Evolutionary conservation across 2,888 invertebrate genomes (phyloP), one percentile per base, ranked within the genome.

Genomic region (Sclerodermus sp.): DNA sequence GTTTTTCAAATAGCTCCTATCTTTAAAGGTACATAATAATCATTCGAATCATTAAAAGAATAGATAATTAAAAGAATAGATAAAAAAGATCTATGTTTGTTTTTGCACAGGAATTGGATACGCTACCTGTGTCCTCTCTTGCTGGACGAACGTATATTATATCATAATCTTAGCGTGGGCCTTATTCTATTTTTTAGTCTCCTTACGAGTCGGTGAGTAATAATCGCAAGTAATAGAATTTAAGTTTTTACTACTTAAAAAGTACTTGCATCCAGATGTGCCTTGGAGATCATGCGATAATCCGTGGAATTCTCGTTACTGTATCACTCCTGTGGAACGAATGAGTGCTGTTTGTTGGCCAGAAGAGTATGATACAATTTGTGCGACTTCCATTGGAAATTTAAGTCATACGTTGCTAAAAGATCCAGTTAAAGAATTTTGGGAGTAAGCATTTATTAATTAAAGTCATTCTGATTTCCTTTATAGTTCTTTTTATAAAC

Each of bases 101-200:
- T 48, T 50, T 36, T 45, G 51, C 64, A 5, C 68, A 84, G 84
- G 98, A 64, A 96, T 98, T 70, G 98, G 98, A 10, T 98, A 97
- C 74, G 97, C 96, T 6, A 95, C 97, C 2, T 96, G 96, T 1
- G 94, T 99, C 10, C 94, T 96, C 90, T 96, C 97, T 0, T 96
- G 95, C 75, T 98, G 98, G 98, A 91, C 98, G 85, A 98, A 98
- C 78, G 89, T 96, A 45, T 98, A 96, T 82, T 98, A 99, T 82
- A 98, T 99, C 67, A 96, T 99, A 14, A 95, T 99, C 63, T 83
- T 98, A 61, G 93, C 96, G 1, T 98, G 98, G 97, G 96, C 96
- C 1, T 88, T 97, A 63, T 97, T 94, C 81, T 98, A 98, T 78
- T 92, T 98, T 80, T 90, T 94, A 79, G 91, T 91, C 87, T 93